These are phyloP conservation scores for Teleogryllus occipitalis DNA, from an alignment of 1,140 invertebrate genomes.

Conservation along the genomic window DNA sequence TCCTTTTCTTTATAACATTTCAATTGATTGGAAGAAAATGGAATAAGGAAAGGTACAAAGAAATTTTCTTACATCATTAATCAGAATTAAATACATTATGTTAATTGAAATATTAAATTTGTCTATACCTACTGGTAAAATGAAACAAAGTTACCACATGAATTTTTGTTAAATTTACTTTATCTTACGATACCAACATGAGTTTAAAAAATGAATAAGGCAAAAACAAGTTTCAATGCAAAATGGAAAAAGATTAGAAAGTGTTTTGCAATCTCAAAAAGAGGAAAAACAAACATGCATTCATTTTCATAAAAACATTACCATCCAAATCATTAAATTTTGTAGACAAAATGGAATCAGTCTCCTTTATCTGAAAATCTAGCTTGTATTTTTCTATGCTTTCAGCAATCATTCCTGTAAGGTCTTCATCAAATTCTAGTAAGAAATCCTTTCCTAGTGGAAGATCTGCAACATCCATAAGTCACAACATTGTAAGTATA, in stretches of 20 bases:
- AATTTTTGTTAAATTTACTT: not conserved
- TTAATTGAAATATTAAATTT: not conserved
- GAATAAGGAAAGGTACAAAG: too few species aligned
- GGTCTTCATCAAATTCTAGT: conserved; percentile 30
- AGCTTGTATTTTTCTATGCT: conserved; percentile 39
- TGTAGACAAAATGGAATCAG: conserved; percentile 28
- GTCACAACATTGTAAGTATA: too few species aligned
- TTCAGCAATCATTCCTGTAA: conserved; percentile 37
- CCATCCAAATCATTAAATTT: conserved; percentile 27
- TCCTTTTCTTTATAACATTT: not conserved
- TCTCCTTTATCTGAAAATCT: conserved; percentile 35
- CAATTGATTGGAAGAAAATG: not conserved
- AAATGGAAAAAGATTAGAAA: not conserved
- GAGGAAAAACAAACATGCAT: not conserved
- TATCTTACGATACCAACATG: not conserved
- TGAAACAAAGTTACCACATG: not conserved
- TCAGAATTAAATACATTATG: not conserved
- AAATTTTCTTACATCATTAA: not conserved
- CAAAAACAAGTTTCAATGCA: not conserved
- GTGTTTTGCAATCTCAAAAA: not conserved
- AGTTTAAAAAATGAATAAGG: not conserved
- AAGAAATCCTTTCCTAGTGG: conserved; percentile 8
- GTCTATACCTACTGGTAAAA: not conserved
- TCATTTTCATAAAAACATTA: conserved; percentile 17
- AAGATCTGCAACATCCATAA: not conserved